Evolutionary conservation across 2,113 vertebrate species (phyloP).

Genomic region (Dasyornis broadbenti): DNA sequence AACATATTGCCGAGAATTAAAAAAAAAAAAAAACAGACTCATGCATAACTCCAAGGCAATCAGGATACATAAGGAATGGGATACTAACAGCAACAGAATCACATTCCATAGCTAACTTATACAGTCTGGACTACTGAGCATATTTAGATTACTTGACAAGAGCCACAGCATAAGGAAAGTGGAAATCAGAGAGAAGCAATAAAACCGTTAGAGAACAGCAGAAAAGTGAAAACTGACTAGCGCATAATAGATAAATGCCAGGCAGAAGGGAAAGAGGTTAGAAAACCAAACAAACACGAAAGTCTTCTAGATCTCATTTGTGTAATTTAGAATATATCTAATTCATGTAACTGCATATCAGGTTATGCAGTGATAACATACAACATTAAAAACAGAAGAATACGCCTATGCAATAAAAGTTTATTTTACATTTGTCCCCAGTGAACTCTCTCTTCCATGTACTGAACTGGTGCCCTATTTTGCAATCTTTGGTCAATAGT

Average conservation of each 20-base stretch:
- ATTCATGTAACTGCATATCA: background rate
- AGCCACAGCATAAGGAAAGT: background rate
- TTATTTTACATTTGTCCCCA: background rate
- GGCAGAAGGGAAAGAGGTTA: background rate
- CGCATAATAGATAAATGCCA: background rate
- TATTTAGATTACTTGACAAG: background rate
- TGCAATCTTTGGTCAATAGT: background rate
- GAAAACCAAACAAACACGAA: background rate
- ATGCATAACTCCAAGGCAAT: background rate
- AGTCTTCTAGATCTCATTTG: background rate
- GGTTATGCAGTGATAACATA: background rate
- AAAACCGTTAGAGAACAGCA: background rate
- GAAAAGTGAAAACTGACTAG: background rate
- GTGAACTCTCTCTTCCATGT: background rate
- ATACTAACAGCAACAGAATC: background rate
- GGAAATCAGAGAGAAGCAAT: background rate
- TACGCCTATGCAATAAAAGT: background rate
- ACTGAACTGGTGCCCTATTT: background rate
- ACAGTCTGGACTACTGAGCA: background rate
- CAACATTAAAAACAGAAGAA: background rate
- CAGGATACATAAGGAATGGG: background rate
- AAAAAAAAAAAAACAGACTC: too few relatives aligned
- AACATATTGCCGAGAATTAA: rapidly evolving
- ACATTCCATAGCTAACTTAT: background rate
- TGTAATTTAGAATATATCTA: background rate